Base-by-base conservation (phyloP, 2,113 vertebrate genomes). In the Onychostruthus taczanowskii region DNA sequence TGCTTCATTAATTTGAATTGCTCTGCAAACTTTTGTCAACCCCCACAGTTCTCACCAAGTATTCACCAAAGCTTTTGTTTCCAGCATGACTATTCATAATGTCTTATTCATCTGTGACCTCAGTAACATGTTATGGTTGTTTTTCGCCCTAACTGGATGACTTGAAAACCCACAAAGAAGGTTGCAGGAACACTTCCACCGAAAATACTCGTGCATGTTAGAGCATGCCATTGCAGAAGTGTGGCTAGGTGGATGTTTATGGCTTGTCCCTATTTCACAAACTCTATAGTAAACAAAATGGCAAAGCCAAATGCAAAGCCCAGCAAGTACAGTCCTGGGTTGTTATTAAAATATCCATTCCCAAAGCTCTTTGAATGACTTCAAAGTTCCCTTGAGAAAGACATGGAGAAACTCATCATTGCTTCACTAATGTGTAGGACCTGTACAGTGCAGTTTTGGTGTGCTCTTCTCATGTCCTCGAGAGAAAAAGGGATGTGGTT, bases 101-200 rank as follows among this genome's bases (percentile, higher is more conserved):
- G 56, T n/a, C 90, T 94, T 93, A 94, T 95, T 96, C 83, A 96
- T 89, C 68, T 87, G 86, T 92, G 90, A 92, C 86, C 94, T 94
- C 95, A 93, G 93, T 93, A 93, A 78, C 56, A 63, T 30, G 73
- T 74, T 95, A 95, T 41, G 64, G 82, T 84, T 95, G 90, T 93
- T 97, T 95, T 95, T 89, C 94, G 92, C 92, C 69, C 64, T 78
- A 90, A 84, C 64, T 95, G 92, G 56, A 90, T 94, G 83, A 92
- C 83, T 89, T 86, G 61, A 92, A 76, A 96, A 95, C 72, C 95
- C 92, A 90, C 90, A 96, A 90, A 95, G 79, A 92, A 64, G 93
- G 69, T 76, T 93, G 80, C 90, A 81, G 37, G 53, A 94, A 28
- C 41, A 89, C 61, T 97, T 96, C 92, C 80, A 86, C 88, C 19